Base-by-base conservation (phyloP, 2,888 invertebrate genomes). In the Agelastica alni region DNA sequence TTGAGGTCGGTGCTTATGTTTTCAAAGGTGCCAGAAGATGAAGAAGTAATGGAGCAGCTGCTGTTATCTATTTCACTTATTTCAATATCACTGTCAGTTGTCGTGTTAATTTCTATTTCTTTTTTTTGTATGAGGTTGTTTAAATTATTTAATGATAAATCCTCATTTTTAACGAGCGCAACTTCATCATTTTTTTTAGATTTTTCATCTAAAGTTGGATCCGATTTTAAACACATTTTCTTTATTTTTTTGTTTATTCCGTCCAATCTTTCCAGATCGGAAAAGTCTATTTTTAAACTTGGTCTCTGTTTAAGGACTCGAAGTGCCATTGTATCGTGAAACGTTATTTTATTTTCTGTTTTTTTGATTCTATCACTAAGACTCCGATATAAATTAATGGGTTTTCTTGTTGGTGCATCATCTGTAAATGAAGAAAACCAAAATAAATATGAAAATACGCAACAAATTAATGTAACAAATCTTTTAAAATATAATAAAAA, bases 271-370 rank as follows among this genome's bases (percentile, higher is more conserved):
- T 74, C 68, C 4, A 73, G 59, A 56, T 72, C 72, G 20, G 67
- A 58, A 16, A 88, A 87, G 58, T 85, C 80, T 75, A 83, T 83
- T 71, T 84, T 81, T 14, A 84, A 81, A 72, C 85, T 83, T 31
- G 81, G 80, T 71, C 85, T 83, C 67, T 79, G 79, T 61, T 78
- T 78, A 74, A 83, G 84, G 7, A 76, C 80, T 63, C 91, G 83
- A 65, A 93, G 79, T 16, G 92, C 88, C 88, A 92, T 93, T 17
- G 92, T 92, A 74, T 93, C 93, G 71, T 87, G 81, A 74, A 89
- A 90, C 56, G 81, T 81, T 6, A 87, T 83, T 44, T 83, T 72
- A 26, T 66, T 60, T n/a, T 68, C 61, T 43, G 70, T 70, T 44
- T 70, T 70, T 34, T 60, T 66, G 10, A 72, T 66, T 7, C 79